These are phyloP conservation scores for Corythornis leucogaster DNA, from an alignment of 2,797 vertebrate species.

Conservation along the genomic window DNA sequence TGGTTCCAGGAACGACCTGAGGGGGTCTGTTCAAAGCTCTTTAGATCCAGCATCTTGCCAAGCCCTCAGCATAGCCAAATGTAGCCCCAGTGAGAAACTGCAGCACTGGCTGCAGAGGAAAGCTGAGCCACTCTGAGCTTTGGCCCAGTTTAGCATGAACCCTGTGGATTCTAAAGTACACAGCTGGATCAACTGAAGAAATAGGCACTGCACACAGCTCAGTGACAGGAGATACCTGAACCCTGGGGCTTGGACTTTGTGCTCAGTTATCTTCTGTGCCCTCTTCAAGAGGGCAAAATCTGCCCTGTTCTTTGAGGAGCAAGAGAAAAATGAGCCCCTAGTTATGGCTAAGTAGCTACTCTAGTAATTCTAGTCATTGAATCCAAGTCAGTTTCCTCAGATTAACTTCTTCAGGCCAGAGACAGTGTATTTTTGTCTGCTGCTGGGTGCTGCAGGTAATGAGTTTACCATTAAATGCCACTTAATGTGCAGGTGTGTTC, in stretches of 20 bases:
- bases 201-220: accelerated
- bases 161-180: background rate
- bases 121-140: background rate
- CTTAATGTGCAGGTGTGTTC: background rate
- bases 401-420: background rate
- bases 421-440: background rate
- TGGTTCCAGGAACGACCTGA: background rate
- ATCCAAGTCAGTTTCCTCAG: background rate
- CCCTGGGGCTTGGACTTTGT: accelerated
- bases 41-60: background rate
- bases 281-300: background rate
- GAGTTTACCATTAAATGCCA: slow-evolving; percentile 3
- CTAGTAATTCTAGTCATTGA: background rate
- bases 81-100: accelerated
- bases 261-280: background rate
- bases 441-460: background rate
- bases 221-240: background rate
- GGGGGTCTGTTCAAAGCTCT: no score
- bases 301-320: background rate
- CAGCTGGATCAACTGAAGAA: background rate
- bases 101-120: accelerated
- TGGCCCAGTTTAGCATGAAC: background rate
- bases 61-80: background rate
- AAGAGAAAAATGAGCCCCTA: background rate
- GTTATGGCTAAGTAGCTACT: background rate